Evolutionary conservation across 2,113 vertebrate species (phyloP).

Genomic region (Actinemys pallida): DNA sequence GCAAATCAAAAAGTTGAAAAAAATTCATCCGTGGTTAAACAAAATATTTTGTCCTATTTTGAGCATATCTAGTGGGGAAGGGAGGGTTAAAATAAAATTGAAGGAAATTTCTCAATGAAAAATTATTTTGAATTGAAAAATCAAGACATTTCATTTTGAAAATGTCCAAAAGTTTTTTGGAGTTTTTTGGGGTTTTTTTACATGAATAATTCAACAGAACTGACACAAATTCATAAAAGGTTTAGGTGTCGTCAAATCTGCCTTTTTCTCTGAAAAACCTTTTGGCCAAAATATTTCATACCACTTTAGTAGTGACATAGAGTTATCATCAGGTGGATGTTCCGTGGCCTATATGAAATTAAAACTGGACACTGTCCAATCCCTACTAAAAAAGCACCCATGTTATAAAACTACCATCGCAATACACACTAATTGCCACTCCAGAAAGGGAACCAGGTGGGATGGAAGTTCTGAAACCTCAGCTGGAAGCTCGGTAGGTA

Average conservation of each 20-base stretch:
- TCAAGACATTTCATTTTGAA: not conserved
- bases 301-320: rapidly evolving
- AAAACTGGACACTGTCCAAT: slow-evolving; percentile 38
- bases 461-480: not conserved
- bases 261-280: not conserved
- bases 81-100: not conserved
- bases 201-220: not conserved
- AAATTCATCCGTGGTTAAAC: not conserved
- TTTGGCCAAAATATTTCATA: not conserved
- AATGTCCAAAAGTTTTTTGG: not conserved
- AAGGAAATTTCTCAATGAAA: not conserved
- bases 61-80: not conserved
- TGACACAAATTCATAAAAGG: not conserved
- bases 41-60: not conserved
- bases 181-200: not conserved
- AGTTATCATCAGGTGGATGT: slow-evolving; percentile 29
- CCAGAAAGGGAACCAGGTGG: slow-evolving; percentile 9
- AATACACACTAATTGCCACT: not conserved
- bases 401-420: not conserved
- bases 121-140: not conserved
- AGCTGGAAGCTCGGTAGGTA: not conserved
- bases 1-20: not conserved
- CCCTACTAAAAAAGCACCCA: not conserved
- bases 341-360: not conserved
- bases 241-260: not conserved